Evolutionary conservation across 2,888 invertebrate genomes (phyloP).

Genomic region (Ichneumoninae sp.): DNA sequence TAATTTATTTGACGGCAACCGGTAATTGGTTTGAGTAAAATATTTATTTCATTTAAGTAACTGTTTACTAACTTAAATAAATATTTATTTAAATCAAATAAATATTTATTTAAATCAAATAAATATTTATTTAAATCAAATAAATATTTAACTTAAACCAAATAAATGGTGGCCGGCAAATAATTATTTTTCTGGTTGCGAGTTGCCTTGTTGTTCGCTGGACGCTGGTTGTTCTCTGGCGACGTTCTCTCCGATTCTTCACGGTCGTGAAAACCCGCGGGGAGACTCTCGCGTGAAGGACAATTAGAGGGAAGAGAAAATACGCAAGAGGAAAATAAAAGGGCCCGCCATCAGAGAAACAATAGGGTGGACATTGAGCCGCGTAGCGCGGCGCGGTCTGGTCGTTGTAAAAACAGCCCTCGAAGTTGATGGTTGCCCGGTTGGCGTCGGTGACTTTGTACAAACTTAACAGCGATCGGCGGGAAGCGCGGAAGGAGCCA

Average conservation of each 20-base stretch:
- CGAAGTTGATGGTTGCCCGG: constrained; percentile 26
- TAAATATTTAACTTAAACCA: too few relatives aligned
- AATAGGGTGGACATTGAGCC: constrained; percentile 56
- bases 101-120: too few relatives aligned
- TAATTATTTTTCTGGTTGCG: neutral
- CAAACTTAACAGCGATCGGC: constrained; percentile 17
- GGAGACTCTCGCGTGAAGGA: constrained; percentile 35
- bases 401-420: constrained; percentile 57
- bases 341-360: constrained; percentile 54
- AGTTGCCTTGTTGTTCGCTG: constrained; percentile 4
- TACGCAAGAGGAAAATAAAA: constrained; percentile 34
- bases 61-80: too few relatives aligned
- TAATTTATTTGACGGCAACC: neutral
- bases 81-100: too few relatives aligned
- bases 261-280: constrained; percentile 49
- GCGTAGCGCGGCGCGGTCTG: constrained; percentile 38
- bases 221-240: neutral
- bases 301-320: constrained; percentile 48
- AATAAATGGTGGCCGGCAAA: too few relatives aligned
- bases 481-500: constrained; percentile 1
- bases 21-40: too few relatives aligned
- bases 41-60: too few relatives aligned
- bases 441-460: constrained; percentile 34
- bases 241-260: constrained; percentile 46
- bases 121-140: too few relatives aligned